Evolutionary conservation across 2,888 invertebrate species (phyloP).

Genomic region (Diloba caeruleocephala): DNA sequence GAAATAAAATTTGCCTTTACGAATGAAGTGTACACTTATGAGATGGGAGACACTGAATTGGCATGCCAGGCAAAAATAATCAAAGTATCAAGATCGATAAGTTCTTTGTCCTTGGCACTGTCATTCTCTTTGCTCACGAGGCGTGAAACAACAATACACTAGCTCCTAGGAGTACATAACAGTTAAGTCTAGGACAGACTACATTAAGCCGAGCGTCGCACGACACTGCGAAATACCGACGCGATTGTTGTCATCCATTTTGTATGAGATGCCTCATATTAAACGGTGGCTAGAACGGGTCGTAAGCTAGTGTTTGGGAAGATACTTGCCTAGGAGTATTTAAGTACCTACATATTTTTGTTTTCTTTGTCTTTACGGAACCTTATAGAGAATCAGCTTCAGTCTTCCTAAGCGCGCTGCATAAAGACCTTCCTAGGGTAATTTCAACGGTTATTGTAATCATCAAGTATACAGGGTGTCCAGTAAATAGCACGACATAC

Average conservation of each 20-base stretch:
- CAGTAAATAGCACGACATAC: too few species aligned
- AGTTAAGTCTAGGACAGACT: constrained; percentile 35
- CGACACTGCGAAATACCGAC: constrained; percentile 38
- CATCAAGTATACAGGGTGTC: too few species aligned
- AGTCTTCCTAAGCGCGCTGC: background rate
- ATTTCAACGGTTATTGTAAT: too few species aligned
- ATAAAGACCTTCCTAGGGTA: background rate
- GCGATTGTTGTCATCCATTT: constrained; percentile 53
- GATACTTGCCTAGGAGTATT: background rate
- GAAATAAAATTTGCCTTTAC: too few species aligned
- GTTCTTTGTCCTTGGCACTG: background rate
- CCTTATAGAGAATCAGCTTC: background rate
- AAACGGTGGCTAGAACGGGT: constrained; percentile 23
- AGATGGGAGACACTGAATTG: too few species aligned
- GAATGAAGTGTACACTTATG: too few species aligned
- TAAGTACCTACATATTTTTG: too few species aligned
- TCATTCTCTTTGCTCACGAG: constrained; percentile 21
- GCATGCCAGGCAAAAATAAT: background rate
- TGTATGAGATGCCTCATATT: constrained; percentile 44
- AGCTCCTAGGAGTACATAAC: constrained; percentile 23
- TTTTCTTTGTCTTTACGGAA: constrained; percentile 2
- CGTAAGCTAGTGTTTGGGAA: constrained; percentile 16
- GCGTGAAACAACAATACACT: constrained; percentile 22
- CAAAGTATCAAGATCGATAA: background rate
- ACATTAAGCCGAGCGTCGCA: constrained; percentile 21